phyloP scores from a whole-genome alignment of 1,140 invertebrate species.

The Heliconius congener region DNA sequence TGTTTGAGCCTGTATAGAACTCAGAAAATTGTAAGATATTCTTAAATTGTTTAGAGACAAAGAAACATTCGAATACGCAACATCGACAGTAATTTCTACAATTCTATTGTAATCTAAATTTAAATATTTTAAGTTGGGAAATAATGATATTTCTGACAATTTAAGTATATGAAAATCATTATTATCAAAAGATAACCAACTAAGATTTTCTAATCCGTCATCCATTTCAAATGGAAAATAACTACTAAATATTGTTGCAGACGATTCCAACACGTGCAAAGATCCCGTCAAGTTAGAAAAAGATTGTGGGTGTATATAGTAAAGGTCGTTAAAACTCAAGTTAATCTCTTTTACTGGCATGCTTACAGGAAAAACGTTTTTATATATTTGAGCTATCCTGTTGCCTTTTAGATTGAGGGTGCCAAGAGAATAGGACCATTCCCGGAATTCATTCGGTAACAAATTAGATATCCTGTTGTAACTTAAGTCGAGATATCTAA shows the following conservation, averaged over 20 bases:
- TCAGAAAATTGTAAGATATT: constrained; percentile 88
- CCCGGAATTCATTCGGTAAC: constrained; percentile 87
- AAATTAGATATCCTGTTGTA: constrained; percentile 92
- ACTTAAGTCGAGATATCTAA: constrained; percentile 92
- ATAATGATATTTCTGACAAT: constrained; percentile 82
- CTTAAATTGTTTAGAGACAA: constrained; percentile 89
- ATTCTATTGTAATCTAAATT: constrained; percentile 93
- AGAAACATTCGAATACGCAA: constrained; percentile 87
- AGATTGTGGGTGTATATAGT: constrained; percentile 88
- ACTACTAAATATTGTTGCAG: constrained; percentile 90
- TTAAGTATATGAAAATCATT: constrained; percentile 90
- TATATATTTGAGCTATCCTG: constrained; percentile 87
- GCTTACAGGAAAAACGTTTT: constrained; percentile 86
- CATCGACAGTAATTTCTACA: constrained; percentile 82
- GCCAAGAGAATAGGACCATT: constrained; percentile 90
- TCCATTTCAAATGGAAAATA: constrained; percentile 87
- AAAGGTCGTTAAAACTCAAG: constrained; percentile 93
- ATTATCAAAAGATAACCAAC: constrained; percentile 94
- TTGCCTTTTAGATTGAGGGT: constrained; percentile 93
- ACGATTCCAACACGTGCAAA: constrained; percentile 91
- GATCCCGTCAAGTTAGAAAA: constrained; percentile 87
- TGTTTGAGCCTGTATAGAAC: constrained; percentile 83
- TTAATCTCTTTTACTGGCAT: constrained; percentile 91
- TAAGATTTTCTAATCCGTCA: constrained; percentile 85
- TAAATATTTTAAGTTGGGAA: constrained; percentile 89